Conservation (phyloP, 2,113 vertebrate species). For the Trichomycterus rosablanca region DNA sequence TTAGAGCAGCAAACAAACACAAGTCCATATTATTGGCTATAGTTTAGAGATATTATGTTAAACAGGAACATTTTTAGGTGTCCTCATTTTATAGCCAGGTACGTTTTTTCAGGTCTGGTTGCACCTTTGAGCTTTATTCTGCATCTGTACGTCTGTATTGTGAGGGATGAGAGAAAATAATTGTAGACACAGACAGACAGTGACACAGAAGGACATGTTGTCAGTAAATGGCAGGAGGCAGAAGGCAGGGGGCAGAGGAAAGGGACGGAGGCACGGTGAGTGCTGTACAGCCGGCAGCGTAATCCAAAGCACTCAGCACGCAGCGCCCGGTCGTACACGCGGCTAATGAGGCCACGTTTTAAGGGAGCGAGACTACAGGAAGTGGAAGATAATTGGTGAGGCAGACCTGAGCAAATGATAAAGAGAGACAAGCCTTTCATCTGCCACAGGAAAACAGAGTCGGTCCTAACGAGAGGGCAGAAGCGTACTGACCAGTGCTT, state of each 20-base stretch:
- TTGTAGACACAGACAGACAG: no score
- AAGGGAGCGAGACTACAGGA: conserved; percentile 10
- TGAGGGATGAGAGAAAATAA: background rate
- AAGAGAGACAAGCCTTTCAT: conserved; percentile 37
- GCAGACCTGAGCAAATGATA: conserved; percentile 23
- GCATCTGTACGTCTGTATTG: conserved; percentile 9
- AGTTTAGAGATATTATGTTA: no score
- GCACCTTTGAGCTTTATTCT: no score
- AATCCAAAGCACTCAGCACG: conserved; percentile 24
- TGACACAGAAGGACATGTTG: no score
- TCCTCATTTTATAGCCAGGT: no score
- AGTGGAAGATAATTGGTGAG: conserved; percentile 34
- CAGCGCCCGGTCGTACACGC: conserved; percentile 6
- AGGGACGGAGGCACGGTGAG: background rate
- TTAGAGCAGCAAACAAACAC: no score
- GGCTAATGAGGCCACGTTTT: conserved; percentile 22
- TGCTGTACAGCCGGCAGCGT: background rate
- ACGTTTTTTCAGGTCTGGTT: no score
- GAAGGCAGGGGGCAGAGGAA: background rate
- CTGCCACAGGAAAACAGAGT: conserved; percentile 12
- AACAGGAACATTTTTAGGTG: no score
- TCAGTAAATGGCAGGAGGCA: background rate
- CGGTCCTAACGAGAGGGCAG: conserved; percentile 39
- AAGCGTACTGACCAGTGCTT: conserved; percentile 34
- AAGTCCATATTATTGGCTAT: no score